Evolutionary conservation across 1,140 invertebrate genomes (phyloP).

Genomic region (Bombus huntii): DNA sequence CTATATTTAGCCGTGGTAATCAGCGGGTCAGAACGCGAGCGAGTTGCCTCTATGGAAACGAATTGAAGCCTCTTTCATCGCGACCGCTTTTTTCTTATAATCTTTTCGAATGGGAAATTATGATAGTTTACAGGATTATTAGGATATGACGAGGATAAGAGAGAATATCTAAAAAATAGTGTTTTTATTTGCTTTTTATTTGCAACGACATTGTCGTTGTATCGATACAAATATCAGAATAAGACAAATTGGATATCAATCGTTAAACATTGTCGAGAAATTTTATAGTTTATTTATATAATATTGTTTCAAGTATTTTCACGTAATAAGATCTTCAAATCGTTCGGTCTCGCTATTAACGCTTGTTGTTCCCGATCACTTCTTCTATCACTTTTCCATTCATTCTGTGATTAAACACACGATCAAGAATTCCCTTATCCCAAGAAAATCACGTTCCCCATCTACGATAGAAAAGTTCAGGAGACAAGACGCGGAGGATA

Average conservation of each 20-base stretch:
- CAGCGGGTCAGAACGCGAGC: background rate
- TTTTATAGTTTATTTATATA: background rate
- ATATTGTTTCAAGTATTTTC: background rate
- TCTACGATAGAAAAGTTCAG: background rate
- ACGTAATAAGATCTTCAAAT: too few relatives aligned
- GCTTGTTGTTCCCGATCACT: too few relatives aligned
- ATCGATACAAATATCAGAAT: background rate
- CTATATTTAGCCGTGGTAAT: conserved; percentile 60
- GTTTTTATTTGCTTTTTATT: background rate
- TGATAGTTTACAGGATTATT: background rate
- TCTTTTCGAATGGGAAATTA: background rate
- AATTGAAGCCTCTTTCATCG: background rate
- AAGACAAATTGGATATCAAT: too few relatives aligned
- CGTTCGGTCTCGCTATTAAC: background rate
- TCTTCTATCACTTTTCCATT: too few relatives aligned
- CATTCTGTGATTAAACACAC: background rate
- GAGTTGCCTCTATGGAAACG: background rate
- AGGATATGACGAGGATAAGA: background rate
- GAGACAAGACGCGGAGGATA: background rate
- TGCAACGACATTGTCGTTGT: background rate
- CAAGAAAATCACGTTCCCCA: background rate
- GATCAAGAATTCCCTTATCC: background rate
- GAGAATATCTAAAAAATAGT: background rate
- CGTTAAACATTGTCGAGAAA: background rate
- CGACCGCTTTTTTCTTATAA: background rate